Percentiles rank a stretch among this genome's conserved stretches.
Conservation (phyloP, 2,888 invertebrate genomes). For the Tenthredo livida region DNA sequence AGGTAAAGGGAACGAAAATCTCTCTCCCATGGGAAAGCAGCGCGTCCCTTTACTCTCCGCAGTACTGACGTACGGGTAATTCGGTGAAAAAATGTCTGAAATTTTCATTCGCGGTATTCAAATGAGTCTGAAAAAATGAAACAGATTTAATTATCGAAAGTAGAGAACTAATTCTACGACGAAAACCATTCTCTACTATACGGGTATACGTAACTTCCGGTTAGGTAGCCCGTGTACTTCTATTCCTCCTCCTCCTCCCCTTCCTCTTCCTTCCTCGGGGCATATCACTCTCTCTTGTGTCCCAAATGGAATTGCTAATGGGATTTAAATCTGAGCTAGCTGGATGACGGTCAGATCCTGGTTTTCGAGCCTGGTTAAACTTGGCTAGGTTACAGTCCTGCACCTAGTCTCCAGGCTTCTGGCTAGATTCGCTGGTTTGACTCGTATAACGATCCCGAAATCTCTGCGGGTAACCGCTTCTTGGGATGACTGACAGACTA, state of each 20-base stretch:
- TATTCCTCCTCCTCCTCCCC: background rate
- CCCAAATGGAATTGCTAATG: conserved; percentile 53
- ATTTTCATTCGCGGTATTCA: background rate
- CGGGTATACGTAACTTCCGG: conserved; percentile 12
- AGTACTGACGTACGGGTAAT: background rate
- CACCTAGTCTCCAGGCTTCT: background rate
- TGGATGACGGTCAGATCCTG: conserved; percentile 55
- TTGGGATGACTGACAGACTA: conserved; percentile 28
- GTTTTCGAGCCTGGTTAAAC: conserved; percentile 60
- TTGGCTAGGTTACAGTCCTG: background rate
- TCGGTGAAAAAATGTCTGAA: background rate
- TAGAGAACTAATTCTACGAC: background rate
- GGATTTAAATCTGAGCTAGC: conserved; percentile 51
- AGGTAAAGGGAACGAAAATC: background rate
- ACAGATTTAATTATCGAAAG: background rate
- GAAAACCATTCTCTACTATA: background rate
- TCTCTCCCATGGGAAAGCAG: background rate
- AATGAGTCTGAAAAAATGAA: background rate
- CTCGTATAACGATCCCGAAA: conserved; percentile 31
- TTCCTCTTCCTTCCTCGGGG: conserved; percentile 1
- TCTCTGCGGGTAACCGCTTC: conserved; percentile 26
- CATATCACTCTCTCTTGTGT: conserved; percentile 41
- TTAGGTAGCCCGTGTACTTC: conserved; percentile 17
- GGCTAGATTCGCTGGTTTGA: background rate
- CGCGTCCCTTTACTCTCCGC: background rate